Conservation (phyloP, 2,888 invertebrate genomes). For the Eupithecia insigniata region DNA sequence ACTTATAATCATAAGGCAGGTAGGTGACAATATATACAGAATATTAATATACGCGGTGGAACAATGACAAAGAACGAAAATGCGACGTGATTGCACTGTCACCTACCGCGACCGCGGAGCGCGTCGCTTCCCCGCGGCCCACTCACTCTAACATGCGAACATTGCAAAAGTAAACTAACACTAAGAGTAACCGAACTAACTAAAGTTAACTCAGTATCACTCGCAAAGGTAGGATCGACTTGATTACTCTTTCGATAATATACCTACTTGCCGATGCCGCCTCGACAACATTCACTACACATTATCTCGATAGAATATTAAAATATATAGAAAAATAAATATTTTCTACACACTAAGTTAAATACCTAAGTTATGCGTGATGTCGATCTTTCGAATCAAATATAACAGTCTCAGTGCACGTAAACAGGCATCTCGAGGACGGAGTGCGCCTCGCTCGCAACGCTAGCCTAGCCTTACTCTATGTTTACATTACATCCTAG, state of each 20-base stretch:
- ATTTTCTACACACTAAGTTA: conserved; percentile 83
- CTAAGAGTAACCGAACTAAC: conserved; percentile 28
- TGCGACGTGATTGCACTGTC: conserved; percentile 59
- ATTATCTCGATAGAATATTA: conserved; percentile 83
- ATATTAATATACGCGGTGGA: conserved; percentile 77
- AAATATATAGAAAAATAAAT: conserved; percentile 81
- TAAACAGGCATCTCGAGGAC: conserved; percentile 80
- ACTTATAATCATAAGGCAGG: conserved; percentile 80
- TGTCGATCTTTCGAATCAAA: conserved; percentile 76
- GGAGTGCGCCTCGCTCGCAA: conserved; percentile 74
- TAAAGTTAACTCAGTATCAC: conserved; percentile 35
- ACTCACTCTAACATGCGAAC: conserved; percentile 27
- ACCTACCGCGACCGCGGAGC: conserved; percentile 41
- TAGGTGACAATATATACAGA: conserved; percentile 82
- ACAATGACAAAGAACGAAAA: conserved; percentile 79
- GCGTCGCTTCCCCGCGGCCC: conserved; percentile 35
- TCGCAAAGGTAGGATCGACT: conserved; percentile 54
- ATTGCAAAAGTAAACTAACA: conserved; percentile 37
- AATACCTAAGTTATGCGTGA: conserved; percentile 82
- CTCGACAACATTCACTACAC: conserved; percentile 83
- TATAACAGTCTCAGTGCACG: conserved; percentile 72
- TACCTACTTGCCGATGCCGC: conserved; percentile 70
- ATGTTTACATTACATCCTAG: conserved; percentile 79
- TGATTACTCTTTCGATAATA: conserved; percentile 62
- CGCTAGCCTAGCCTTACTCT: conserved; percentile 76